Base-by-base conservation (phyloP, 2,888 invertebrate genomes). In the Zygogramma bicolorata region DNA sequence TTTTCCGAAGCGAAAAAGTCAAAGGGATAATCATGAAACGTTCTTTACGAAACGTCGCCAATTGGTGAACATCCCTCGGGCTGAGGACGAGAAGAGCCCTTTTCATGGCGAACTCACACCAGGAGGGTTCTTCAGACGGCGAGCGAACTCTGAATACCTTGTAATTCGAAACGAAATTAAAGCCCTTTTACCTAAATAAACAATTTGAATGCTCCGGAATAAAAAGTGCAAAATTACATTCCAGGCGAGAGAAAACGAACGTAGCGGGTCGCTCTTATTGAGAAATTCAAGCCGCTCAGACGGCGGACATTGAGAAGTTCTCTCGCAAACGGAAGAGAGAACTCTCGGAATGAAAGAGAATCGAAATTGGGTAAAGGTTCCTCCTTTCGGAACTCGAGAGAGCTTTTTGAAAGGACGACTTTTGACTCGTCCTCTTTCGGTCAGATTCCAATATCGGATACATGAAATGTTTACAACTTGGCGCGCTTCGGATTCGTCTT, bases 391-490 rank as follows among this genome's bases (percentile, higher is more conserved):
- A 73, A 72, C 69, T 40, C 62, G 58, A 29, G 62, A 29, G 62
- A 46, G 60, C 60, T 20, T 20, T 42, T 31, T 66, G 66, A 77
- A 72, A 77, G 76, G 76, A 63, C 65, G 75, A 79, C 75, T 79
- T 79, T 76, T 76, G 79, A 79, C 77, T 73, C 76, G 74, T 58
- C 74, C 76, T 78, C 75, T 22, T 76, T 46, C 77, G 78, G 76
- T 77, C 79, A 77, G 77, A 75, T 74, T 70, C 73, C 75, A 70
- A 77, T 79, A 81, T 80, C 79, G 82, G 80, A 80, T 79, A 81
- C 80, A 82, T 83, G 81, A 81, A 83, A 82, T 83, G 81, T 83
- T 82, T 82, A 83, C 81, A 80, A 80, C 80, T 76, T 78, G 75
- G 70, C 66, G 63, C 78, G 73, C 80, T 80, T 79, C 76, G 78